Evolutionary conservation across 2,888 invertebrate species (phyloP), one percentile per base, ranked within the genome.

Genomic region (Cabera pusaria): DNA sequence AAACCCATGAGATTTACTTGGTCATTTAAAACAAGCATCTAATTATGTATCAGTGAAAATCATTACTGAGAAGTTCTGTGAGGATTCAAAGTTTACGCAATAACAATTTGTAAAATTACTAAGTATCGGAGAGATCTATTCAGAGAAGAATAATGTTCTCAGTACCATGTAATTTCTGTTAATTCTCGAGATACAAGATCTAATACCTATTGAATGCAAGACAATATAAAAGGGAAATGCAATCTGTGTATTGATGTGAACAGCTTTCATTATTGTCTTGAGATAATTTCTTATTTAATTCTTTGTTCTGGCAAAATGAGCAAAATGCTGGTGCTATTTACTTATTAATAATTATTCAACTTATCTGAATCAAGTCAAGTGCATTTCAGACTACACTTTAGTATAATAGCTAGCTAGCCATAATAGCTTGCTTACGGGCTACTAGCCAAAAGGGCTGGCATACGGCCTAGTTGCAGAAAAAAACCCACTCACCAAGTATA

Each of bases 141-240:
- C 17, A 31, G 11, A 19, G 10, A 24, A 32, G 35, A 39, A 27
- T 33, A 33, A 24, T 24, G 27, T 21, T 40, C 9, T 29, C 8
- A 28, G 14, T 8, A 33, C 9, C 10, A 14, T 29, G 10, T 31
- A 36, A 36, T 32, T 25, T 24, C 5, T 8, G 7, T 10, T 18
- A 17, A 24, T 39, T 14, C 44, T 41, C 33, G 39, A 52, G 36
- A 29, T 24, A 9, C 5, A 10, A 22, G 26, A 38, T 34, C 40
- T 41, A 9, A 31, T 24, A 36, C 25, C 39, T 23, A 51, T 52
- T 48, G 28, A 38, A 36, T 48, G 22, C 19, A 38, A 10, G 35
- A 14, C 28, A 5, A 25, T 11, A 41, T 36, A 37, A 49, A 48
- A 47, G 45, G 38, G 28, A 48, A 48, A 51, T 44, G 21, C 28